Conservation (phyloP, 2,888 invertebrate genomes). For the Drosophila maculinotata region DNA sequence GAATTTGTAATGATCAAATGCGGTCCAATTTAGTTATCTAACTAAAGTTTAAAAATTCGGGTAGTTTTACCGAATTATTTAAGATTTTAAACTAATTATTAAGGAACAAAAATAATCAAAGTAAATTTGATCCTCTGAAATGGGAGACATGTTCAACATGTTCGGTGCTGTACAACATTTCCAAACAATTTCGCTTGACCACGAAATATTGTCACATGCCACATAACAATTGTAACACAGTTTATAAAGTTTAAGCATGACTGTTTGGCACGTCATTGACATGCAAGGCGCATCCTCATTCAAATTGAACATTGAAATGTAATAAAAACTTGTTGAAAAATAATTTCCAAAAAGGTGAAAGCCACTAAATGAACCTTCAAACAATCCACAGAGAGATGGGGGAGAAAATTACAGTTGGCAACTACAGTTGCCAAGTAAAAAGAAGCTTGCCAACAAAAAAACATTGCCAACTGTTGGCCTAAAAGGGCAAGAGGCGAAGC, state of each 20-base stretch:
- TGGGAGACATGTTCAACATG: slow-evolving; percentile 4
- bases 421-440: slow-evolving; percentile 35
- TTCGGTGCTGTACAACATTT: neutral
- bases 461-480: slow-evolving; percentile 13
- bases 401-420: slow-evolving; percentile 28
- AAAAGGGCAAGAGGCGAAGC: slow-evolving; percentile 6
- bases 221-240: slow-evolving; percentile 28
- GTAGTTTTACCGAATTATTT: neutral
- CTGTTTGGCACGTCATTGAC: slow-evolving; percentile 27
- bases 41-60: neutral
- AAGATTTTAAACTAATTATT: neutral
- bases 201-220: slow-evolving; percentile 22
- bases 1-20: slow-evolving; percentile 3
- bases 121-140: neutral
- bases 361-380: slow-evolving; percentile 22
- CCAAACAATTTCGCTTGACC: slow-evolving; percentile 18
- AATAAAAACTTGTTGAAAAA: slow-evolving; percentile 55
- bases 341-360: slow-evolving; percentile 28
- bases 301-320: slow-evolving; percentile 42
- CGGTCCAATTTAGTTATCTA: neutral
- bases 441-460: slow-evolving; percentile 46
- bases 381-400: neutral
- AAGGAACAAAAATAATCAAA: no score
- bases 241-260: slow-evolving; percentile 9
- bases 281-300: slow-evolving; percentile 40